Evolutionary conservation across 1,140 invertebrate genomes (phyloP).

Genomic region (Oryzaephilus surinamensis): DNA sequence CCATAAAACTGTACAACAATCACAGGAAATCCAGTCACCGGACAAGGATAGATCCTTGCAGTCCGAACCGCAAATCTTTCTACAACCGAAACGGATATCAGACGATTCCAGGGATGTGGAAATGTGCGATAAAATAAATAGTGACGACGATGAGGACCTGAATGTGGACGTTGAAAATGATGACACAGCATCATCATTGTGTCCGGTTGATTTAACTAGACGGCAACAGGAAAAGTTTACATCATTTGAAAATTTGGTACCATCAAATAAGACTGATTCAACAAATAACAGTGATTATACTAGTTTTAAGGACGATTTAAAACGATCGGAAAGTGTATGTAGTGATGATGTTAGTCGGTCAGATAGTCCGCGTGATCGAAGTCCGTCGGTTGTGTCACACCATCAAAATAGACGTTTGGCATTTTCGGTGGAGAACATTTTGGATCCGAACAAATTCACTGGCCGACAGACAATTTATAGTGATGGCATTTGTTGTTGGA

Average conservation of each 20-base stretch:
- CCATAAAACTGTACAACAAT: constrained; percentile 17
- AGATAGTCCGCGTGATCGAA: constrained; percentile 30
- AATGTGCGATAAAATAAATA: constrained; percentile 31
- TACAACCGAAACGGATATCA: constrained; percentile 23
- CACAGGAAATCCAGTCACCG: constrained; percentile 13
- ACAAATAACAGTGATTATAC: constrained; percentile 23
- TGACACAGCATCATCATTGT: constrained; percentile 31
- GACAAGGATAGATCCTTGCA: background rate
- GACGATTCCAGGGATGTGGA: constrained; percentile 32
- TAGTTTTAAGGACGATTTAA: constrained; percentile 23
- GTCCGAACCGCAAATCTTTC: constrained; percentile 15
- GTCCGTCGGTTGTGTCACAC: constrained; percentile 29
- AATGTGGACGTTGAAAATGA: constrained; percentile 38
- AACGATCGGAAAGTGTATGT: constrained; percentile 36
- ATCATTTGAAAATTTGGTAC: constrained; percentile 23
- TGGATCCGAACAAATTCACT: constrained; percentile 84
- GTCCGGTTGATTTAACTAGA: constrained; percentile 37
- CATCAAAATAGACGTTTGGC: constrained; percentile 47
- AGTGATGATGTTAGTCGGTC: constrained; percentile 37
- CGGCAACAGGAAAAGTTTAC: constrained; percentile 30
- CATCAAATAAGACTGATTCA: constrained; percentile 18
- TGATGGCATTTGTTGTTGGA: constrained; percentile 44
- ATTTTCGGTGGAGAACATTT: constrained; percentile 85
- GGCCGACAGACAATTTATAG: constrained; percentile 46
- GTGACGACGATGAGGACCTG: constrained; percentile 32